Evolutionary conservation across 2,113 vertebrate species (phyloP), one percentile per base, ranked within the genome.

Genomic region (Alligator mississippiensis): DNA sequence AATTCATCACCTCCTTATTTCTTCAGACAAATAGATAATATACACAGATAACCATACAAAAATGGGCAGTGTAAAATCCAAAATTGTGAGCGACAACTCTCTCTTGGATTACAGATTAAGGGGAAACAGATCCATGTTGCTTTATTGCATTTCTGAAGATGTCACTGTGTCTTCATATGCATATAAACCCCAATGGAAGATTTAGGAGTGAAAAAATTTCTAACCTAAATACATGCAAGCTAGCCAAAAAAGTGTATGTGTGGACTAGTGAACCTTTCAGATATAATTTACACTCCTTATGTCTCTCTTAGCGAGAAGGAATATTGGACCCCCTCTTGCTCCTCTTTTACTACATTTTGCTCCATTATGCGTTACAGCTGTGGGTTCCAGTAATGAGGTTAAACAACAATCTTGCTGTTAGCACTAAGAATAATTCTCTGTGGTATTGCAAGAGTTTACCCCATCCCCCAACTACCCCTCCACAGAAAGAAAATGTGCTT

Each of bases 1-100:
- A 96, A 97, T 98, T 98, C 96, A 97, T 98, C 98, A 97, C 96
- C 90, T 95, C 82, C 88, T 86, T 89, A 75, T 95, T 97, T 87
- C n/a, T 77, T 62, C 94, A 91, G 94, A 89, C 80, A n/a, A 54
- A 82, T 72, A 77, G 80, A 34, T 80, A 80, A 74, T 78, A 80
- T 66, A 72, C 1, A 14, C 18, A 64, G 74, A 28, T 87, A 78
- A 87, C 85, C 76, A 82, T 54, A 17, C 62, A 76, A 77, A 61
- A 83, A 77, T 58, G 15, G 17, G 58, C 55, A 63, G 1, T 47
- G 81, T 70, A 79, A 75, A 55, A 8, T 34, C 62, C 9, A 38
- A 77, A 1, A 0, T 21, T 64, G 55, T 1, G 4, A 93, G 28
- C 72, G 70, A 18, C 24, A 77, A 21, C 77, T 91, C 62, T 84